These are phyloP conservation scores for Meteorus colon DNA, from an alignment of 2,888 invertebrate species.

Conservation along the genomic window DNA sequence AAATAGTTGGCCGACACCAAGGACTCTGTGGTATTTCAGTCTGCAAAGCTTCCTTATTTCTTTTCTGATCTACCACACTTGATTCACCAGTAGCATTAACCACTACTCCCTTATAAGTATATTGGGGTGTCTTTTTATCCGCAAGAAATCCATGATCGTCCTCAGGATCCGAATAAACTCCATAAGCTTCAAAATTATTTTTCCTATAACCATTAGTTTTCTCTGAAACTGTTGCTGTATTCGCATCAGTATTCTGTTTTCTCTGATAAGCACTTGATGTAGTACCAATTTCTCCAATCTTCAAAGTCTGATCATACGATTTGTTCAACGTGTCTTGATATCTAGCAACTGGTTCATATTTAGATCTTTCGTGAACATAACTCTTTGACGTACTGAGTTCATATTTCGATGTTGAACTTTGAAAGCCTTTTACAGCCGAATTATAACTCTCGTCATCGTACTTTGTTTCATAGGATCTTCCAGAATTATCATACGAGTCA, in stretches of 20 bases:
- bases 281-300: constrained; percentile 65
- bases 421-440: constrained; percentile 53
- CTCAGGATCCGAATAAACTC: constrained; percentile 71
- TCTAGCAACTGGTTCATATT: constrained; percentile 64
- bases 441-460: constrained; percentile 59
- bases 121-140: constrained; percentile 68
- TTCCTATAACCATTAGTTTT: constrained; percentile 71
- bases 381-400: constrained; percentile 69
- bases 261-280: constrained; percentile 58
- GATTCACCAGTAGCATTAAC: constrained; percentile 71
- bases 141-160: constrained; percentile 70
- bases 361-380: constrained; percentile 63
- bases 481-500: constrained; percentile 56
- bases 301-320: constrained; percentile 69
- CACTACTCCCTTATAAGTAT: constrained; percentile 70
- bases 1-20: constrained; percentile 77
- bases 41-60: constrained; percentile 63
- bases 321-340: constrained; percentile 63
- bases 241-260: constrained; percentile 56
- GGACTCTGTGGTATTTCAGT: constrained; percentile 73
- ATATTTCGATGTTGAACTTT: constrained; percentile 62
- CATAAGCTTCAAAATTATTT: constrained; percentile 72
- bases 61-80: constrained; percentile 69
- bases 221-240: constrained; percentile 52
- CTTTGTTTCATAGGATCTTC: constrained; percentile 52